Percentiles rank a stretch among this genome's conserved stretches.
phyloP scores from a whole-genome alignment of 2,113 vertebrate genomes.

The Anseranas semipalmata region DNA sequence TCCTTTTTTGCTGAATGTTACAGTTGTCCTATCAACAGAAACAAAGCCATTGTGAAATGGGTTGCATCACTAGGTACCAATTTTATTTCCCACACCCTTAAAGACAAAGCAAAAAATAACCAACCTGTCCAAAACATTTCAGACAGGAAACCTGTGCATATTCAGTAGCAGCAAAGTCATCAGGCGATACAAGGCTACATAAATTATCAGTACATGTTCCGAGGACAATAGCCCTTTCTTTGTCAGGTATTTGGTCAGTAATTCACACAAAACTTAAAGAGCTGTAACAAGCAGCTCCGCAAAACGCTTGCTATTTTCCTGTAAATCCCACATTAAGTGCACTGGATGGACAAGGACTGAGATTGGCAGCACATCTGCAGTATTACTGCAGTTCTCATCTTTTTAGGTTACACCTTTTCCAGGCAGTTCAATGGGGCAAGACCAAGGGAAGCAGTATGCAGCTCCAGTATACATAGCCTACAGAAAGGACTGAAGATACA shows the following conservation, averaged over 20 bases:
- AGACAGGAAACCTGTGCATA: not conserved
- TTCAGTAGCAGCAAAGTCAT: too few relatives aligned
- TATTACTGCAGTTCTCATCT: rapidly evolving
- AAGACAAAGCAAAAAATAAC: not conserved
- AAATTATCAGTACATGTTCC: rapidly evolving
- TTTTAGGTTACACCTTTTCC: too few relatives aligned
- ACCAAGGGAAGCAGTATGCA: not conserved
- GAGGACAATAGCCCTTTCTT: not conserved
- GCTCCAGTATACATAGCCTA: rapidly evolving
- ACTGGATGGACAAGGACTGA: rapidly evolving
- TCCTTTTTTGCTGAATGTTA: not conserved
- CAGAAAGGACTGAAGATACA: too few relatives aligned
- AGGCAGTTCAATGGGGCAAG: rapidly evolving
- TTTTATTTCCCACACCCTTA: not conserved
- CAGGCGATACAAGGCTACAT: rapidly evolving
- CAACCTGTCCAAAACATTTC: rapidly evolving
- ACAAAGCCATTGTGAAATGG: too few relatives aligned
- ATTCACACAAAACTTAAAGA: rapidly evolving
- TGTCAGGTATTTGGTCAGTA: rapidly evolving
- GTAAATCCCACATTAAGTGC: rapidly evolving
- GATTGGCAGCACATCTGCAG: rapidly evolving
- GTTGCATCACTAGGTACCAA: rapidly evolving
- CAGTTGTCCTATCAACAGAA: not conserved
- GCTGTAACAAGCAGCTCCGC: not conserved
- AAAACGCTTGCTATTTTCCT: not conserved